Evolutionary conservation across 2,797 vertebrate species (phyloP).

Genomic region (Calcarius lapponicus): DNA sequence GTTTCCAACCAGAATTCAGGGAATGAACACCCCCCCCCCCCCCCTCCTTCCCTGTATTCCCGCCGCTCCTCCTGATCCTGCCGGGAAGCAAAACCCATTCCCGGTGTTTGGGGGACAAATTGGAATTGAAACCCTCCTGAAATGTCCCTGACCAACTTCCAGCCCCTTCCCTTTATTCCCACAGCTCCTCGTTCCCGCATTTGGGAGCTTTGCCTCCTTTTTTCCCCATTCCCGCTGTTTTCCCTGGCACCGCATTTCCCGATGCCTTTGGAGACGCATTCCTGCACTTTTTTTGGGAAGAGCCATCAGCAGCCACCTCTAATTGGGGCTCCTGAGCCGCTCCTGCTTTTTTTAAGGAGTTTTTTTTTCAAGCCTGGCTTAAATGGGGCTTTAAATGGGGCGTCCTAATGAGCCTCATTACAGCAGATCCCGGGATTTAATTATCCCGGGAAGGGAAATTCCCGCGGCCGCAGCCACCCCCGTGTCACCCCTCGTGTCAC

Average conservation of each 20-base stretch:
- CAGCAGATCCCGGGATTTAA: conserved; percentile 20
- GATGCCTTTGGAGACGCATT: not conserved
- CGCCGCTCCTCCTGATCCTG: not conserved
- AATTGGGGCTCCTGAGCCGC: not conserved
- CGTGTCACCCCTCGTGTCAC: not conserved
- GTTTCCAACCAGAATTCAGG: not conserved
- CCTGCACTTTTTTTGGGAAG: not conserved
- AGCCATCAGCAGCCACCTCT: not conserved
- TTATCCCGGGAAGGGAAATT: not conserved
- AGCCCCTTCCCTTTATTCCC: not conserved
- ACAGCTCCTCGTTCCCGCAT: rapidly evolving
- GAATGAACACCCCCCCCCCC: rapidly evolving
- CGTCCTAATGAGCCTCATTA: conserved; percentile 54
- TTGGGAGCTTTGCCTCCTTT: not conserved
- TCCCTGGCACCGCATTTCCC: not conserved
- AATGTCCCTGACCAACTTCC: rapidly evolving
- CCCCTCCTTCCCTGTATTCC: not conserved
- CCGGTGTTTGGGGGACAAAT: not conserved
- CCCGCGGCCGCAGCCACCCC: not conserved
- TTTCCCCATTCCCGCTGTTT: rapidly evolving
- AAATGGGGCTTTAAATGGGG: conserved; percentile 47
- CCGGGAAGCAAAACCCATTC: not conserved
- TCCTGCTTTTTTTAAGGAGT: not conserved
- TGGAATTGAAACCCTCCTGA: not conserved
- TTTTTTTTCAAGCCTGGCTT: not conserved